Evolutionary conservation across 1,140 invertebrate genomes (phyloP).

Genomic region (Agraylea sexmaculata): DNA sequence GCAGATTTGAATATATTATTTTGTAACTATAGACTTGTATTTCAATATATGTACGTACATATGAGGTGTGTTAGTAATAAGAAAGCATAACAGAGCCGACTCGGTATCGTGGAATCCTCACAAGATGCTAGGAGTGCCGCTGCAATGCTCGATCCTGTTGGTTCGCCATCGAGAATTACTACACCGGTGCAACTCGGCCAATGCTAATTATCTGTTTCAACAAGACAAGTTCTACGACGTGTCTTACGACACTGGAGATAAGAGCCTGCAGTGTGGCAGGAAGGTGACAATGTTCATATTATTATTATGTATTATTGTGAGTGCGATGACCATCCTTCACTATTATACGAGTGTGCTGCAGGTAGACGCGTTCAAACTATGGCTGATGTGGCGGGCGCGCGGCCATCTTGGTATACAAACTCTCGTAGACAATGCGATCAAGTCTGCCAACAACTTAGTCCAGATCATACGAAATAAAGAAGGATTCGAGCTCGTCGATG

Average conservation of each 20-base stretch:
- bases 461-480: slow-evolving; percentile 33
- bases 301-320: slow-evolving; percentile 1
- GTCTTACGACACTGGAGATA: slow-evolving; percentile 83
- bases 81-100: slow-evolving; percentile 41
- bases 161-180: slow-evolving; percentile 52
- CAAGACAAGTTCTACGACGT: slow-evolving; percentile 90
- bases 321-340: too few relatives aligned
- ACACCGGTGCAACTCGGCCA: slow-evolving; percentile 60
- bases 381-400: slow-evolving; percentile 82
- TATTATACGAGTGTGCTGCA: slow-evolving; percentile 22
- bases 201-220: slow-evolving; percentile 81
- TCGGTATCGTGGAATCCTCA: slow-evolving; percentile 91
- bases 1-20: too few relatives aligned
- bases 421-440: slow-evolving; percentile 53
- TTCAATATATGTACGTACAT: too few relatives aligned
- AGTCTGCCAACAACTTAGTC: slow-evolving; percentile 45
- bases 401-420: slow-evolving; percentile 46
- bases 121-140: slow-evolving; percentile 77
- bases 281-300: slow-evolving; percentile 41
- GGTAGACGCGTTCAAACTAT: slow-evolving; percentile 86
- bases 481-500: slow-evolving; percentile 49
- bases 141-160: slow-evolving; percentile 80
- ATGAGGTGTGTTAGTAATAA: too few relatives aligned
- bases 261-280: slow-evolving; percentile 85
- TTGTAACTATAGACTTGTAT: too few relatives aligned